Evolutionary conservation across 2,113 vertebrate genomes (phyloP).

Genomic region (Antechinus stuartii): DNA sequence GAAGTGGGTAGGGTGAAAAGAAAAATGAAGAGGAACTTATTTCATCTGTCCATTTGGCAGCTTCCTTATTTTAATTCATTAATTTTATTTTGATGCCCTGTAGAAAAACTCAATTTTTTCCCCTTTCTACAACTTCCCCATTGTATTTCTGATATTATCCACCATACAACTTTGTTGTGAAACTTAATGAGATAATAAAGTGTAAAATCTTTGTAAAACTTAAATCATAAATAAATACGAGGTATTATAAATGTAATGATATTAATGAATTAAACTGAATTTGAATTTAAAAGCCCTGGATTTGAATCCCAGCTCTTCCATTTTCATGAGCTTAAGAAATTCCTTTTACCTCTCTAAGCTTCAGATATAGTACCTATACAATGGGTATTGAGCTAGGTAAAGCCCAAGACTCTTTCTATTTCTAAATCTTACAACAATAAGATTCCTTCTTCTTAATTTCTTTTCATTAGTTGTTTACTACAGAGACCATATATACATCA

Average conservation of each 20-base stretch:
- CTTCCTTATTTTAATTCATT: background rate
- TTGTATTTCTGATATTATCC: background rate
- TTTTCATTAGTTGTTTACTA: background rate
- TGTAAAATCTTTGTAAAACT: background rate
- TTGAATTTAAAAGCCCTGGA: background rate
- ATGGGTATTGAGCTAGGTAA: background rate
- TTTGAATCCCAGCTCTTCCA: background rate
- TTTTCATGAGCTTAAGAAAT: background rate
- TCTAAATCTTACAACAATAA: background rate
- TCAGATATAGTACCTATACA: background rate
- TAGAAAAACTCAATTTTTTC: background rate
- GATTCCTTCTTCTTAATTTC: background rate
- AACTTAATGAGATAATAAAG: background rate
- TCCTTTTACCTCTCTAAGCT: background rate
- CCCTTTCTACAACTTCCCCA: background rate
- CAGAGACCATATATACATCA: background rate
- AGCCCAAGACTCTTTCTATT: background rate
- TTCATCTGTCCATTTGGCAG: background rate
- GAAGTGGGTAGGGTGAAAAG: background rate
- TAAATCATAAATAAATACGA: background rate
- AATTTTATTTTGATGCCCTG: background rate
- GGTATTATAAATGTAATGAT: background rate
- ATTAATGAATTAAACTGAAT: background rate
- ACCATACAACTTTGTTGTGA: background rate
- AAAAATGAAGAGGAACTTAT: background rate